phyloP scores from a whole-genome alignment of 2,888 invertebrate genomes.

The Agrilus mali region DNA sequence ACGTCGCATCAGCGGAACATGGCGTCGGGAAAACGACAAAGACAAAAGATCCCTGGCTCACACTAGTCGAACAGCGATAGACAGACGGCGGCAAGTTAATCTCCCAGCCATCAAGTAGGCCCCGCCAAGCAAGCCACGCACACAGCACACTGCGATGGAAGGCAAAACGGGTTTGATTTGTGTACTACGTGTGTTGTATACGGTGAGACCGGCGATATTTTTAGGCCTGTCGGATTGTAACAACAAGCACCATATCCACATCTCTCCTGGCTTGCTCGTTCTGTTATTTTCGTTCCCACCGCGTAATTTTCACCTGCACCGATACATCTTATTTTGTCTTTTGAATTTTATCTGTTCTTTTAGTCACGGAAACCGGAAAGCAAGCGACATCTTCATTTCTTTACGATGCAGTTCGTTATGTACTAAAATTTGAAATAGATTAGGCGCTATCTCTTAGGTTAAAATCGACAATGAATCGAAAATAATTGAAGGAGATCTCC shows the following conservation, averaged over 20 bases:
- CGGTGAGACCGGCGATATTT: too few relatives aligned
- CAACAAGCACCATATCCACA: too few relatives aligned
- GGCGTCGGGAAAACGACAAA: conserved; percentile 17
- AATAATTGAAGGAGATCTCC: too few relatives aligned
- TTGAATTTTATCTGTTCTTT: too few relatives aligned
- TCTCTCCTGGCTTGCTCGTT: not conserved
- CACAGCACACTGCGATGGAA: conserved; percentile 19
- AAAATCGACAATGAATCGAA: too few relatives aligned
- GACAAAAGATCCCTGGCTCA: conserved; percentile 11
- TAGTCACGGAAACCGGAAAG: too few relatives aligned
- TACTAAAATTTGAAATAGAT: too few relatives aligned
- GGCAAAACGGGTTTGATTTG: conserved; percentile 26
- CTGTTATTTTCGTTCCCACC: conserved; percentile 7
- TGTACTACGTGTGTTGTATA: conserved; percentile 2
- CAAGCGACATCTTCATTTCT: too few relatives aligned
- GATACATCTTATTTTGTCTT: too few relatives aligned
- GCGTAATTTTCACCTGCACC: conserved; percentile 8
- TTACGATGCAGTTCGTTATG: too few relatives aligned
- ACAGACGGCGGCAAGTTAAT: conserved; percentile 16
- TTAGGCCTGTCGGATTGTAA: too few relatives aligned
- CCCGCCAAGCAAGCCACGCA: conserved; percentile 20
- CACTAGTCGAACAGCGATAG: conserved; percentile 6
- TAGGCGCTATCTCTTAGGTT: too few relatives aligned
- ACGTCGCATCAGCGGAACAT: conserved; percentile 15
- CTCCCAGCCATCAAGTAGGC: conserved; percentile 14